These are phyloP conservation scores for Cladopsammia gracilis DNA, from an alignment of 64 coral and sea anemone genomes.

Conservation along the genomic window DNA sequence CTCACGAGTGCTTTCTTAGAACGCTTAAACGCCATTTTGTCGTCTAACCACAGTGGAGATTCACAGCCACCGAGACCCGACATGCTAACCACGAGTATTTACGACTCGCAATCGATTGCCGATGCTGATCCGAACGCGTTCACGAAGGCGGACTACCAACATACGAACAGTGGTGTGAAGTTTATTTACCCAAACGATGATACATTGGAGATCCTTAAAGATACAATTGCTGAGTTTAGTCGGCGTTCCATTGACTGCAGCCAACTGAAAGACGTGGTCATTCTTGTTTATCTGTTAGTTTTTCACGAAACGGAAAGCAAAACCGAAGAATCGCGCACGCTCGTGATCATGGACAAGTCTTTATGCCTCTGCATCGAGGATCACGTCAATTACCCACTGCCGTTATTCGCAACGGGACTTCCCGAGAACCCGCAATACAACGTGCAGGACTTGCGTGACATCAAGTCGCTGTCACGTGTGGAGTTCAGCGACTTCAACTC, in stretches of 20 bases:
- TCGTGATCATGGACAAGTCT: slow-evolving; percentile 90
- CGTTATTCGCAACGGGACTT: slow-evolving; percentile 94
- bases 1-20: slow-evolving; percentile 85
- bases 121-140: slow-evolving; percentile 30
- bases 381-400: slow-evolving; percentile 93
- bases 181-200: slow-evolving; percentile 96
- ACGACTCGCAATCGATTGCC: slow-evolving; percentile 70
- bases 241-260: slow-evolving; percentile 73
- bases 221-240: slow-evolving; percentile 81
- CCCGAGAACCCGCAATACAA: slow-evolving; percentile 85
- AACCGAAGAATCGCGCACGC: slow-evolving; percentile 80
- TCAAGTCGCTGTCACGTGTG: slow-evolving; percentile 83
- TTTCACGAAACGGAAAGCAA: slow-evolving; percentile 65
- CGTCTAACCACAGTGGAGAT: slow-evolving; percentile 59
- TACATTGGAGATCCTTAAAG: slow-evolving; percentile 88
- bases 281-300: slow-evolving; percentile 89
- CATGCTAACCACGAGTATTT: slow-evolving; percentile 71
- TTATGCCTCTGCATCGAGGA: slow-evolving; percentile 94
- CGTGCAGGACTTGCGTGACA: slow-evolving; percentile 82
- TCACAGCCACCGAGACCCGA: neutral
- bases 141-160: slow-evolving; percentile 64
- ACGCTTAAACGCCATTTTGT: slow-evolving; percentile 75
- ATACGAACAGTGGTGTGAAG: slow-evolving; percentile 70
- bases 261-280: slow-evolving; percentile 73
- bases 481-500: slow-evolving; percentile 97